Evolutionary conservation across 2,888 invertebrate species (phyloP), one percentile per base, ranked within the genome.

Genomic region (Steinernema carpocapsae): DNA sequence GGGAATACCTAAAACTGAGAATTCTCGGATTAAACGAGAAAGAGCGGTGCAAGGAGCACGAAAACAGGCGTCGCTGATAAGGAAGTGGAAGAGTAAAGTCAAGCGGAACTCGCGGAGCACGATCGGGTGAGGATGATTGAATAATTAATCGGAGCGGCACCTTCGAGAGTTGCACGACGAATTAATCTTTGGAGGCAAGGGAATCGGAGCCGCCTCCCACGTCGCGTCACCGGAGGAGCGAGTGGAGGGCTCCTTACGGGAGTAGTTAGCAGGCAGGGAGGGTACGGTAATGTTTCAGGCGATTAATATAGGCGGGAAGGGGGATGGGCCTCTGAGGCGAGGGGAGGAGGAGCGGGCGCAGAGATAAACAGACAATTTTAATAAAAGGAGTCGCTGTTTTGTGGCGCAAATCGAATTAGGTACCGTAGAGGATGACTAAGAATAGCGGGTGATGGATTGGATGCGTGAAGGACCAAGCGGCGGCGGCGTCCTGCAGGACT

Each of bases 281-380:
- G 56, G 56, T 56, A 56, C 56, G 56, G 56, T 56, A 56, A 56
- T 56, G 56, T 14, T 56, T 26, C 24, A 6, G 56, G 56, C 56
- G 56, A 56, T 56, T 56, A 56, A 56, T 56, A 56, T 26, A 24
- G 56, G 56, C 24, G 56, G 6, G 22, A 4, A 26, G 10, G 24
- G 26, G 6, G 56, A 56, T 56, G 56, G 56, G 56, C 56, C 24
- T 48, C 19, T 19, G 14, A 17, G n/a, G n/a, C n/a, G 43, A 43
- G 43, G 56, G 56, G 26, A 56, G 56, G 56, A 19, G 56, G 26
- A 26, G 7, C 22, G 56, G 26, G 43, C 7, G 43, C 43, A 14
- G 43, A 43, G 43, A 56, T 24, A 56, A 56, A 56, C 26, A 56
- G 56, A 56, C 56, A 3, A 26, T 56, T 56, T 56, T 26, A 56